These are phyloP conservation scores for Enteromius radiatus DNA, from an alignment of 2,797 vertebrate genomes.

Conservation along the genomic window DNA sequence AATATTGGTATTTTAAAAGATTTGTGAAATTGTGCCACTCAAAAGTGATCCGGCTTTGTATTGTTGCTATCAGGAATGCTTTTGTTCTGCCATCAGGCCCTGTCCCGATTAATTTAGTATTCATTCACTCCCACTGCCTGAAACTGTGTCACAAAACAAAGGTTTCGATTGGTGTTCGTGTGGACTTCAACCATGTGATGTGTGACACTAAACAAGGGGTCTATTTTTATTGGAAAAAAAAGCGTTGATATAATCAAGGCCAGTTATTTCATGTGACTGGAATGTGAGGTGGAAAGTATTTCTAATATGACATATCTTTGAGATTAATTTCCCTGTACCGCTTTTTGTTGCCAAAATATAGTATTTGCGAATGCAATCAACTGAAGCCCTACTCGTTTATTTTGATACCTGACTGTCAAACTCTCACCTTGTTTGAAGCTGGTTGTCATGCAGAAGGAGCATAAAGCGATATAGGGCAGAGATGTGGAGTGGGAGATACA, in stretches of 20 bases:
- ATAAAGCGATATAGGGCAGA: conserved; percentile 45
- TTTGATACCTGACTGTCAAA: conserved; percentile 9
- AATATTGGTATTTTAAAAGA: background rate
- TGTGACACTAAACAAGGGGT: conserved; percentile 67
- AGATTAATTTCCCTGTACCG: background rate
- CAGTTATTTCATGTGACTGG: conserved; percentile 68
- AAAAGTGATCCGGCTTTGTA: background rate
- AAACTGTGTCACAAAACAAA: conserved; percentile 80
- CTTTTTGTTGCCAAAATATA: conserved; percentile 4
- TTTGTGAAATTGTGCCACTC: background rate
- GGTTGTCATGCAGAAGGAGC: conserved; percentile 12
- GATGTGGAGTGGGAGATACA: conserved; percentile 61
- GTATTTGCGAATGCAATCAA: background rate
- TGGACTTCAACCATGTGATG: conserved; percentile 66
- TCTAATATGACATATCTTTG: background rate
- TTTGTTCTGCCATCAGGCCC: conserved; percentile 61
- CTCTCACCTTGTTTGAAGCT: conserved; percentile 4
- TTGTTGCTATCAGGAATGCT: conserved; percentile 49
- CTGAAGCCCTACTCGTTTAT: background rate
- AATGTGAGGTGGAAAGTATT: conserved; percentile 57
- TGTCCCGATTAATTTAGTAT: conserved; percentile 76
- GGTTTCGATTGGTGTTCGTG: conserved; percentile 69
- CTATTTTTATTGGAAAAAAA: conserved; percentile 68
- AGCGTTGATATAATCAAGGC: conserved; percentile 62
- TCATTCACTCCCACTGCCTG: conserved; percentile 70